Evolutionary conservation across 2,113 vertebrate genomes (phyloP), one percentile per base, ranked within the genome.

Genomic region (Hippolais icterina): DNA sequence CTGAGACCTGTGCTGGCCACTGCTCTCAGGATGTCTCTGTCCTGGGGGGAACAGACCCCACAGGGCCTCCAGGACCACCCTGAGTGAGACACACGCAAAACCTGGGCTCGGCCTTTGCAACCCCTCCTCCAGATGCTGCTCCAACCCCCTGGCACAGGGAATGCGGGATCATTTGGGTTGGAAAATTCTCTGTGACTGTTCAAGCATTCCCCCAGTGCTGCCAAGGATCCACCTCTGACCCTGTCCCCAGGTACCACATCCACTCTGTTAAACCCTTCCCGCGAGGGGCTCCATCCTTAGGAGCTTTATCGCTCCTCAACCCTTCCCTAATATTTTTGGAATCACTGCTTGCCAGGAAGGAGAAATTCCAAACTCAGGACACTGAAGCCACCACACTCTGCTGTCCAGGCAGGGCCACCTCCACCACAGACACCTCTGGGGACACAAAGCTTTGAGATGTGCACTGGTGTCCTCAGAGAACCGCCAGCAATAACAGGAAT

Each of bases 91-190:
- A 35, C 7, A 3, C 1, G 50, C 31, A 25, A 33, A 59, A 3
- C 25, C 5, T 4, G 35, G 39, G 52, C 61, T 82, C 31, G 50
- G 25, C 71, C 52, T 79, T 31, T 12, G 49, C 57, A 76, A 42
- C 15, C 22, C 33, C 1, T 75, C 33, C 52, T 83, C 18, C 81
- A 63, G 60, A 3, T 0, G 31, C 50, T 53, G 54, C 83, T 70
- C 24, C 28, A 8, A 6, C 2, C 18, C 29, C 21, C 11, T 12
- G 64, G 23, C 18, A 9, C 54, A 6, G 19, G 47, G 47, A 49
- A 19, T 5, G 3, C 0, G 1, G 78, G 9, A 7, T 12, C 47
- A 13, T 11, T 15, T 6, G n/a, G 20, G 29, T 0, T 69, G 70
- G 61, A 16, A 61, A 54, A 35, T 16, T 3, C 53, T 8, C 53